A percentile compares a stretch with the other conserved stretches of the same genome.
Conservation (phyloP, 2,113 vertebrate species). For the Peromyscus maniculatus region DNA sequence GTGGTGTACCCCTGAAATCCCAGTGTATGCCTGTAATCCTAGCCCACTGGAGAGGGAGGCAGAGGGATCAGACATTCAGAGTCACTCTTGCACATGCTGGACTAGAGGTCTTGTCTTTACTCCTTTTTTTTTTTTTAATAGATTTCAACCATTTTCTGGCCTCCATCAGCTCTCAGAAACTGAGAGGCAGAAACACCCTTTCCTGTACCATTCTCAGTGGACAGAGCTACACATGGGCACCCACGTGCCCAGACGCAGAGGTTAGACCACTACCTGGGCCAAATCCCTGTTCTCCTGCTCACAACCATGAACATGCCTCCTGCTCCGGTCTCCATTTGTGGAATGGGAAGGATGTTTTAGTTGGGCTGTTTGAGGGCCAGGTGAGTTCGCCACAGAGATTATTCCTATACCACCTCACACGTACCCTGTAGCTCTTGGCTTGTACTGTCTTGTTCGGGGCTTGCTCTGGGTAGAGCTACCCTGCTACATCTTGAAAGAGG, state of each 20-base stretch:
- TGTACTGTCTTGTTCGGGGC: not conserved
- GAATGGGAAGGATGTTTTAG: not conserved
- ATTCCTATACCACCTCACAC: not conserved
- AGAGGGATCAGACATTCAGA: not conserved
- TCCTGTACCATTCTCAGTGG: no score
- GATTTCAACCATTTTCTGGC: not conserved
- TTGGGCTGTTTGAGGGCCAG: not conserved
- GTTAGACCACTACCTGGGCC: not conserved
- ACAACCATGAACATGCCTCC: no score
- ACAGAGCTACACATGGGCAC: rapidly evolving
- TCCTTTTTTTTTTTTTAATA: not conserved
- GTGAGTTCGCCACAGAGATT: not conserved
- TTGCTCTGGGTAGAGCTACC: not conserved
- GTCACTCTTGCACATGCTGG: no score
- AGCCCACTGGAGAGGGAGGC: not conserved
- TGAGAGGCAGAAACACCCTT: not conserved
- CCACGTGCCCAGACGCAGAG: not conserved
- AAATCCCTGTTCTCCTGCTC: not conserved
- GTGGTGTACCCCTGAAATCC: not conserved
- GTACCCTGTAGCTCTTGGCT: not conserved
- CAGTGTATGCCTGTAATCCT: not conserved
- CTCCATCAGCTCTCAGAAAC: not conserved
- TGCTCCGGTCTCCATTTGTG: conserved; percentile 23
- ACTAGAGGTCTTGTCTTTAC: not conserved
- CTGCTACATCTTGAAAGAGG: not conserved